Evolutionary conservation across 2,797 vertebrate genomes (phyloP).

Genomic region (Setipinna tenuifilis): DNA sequence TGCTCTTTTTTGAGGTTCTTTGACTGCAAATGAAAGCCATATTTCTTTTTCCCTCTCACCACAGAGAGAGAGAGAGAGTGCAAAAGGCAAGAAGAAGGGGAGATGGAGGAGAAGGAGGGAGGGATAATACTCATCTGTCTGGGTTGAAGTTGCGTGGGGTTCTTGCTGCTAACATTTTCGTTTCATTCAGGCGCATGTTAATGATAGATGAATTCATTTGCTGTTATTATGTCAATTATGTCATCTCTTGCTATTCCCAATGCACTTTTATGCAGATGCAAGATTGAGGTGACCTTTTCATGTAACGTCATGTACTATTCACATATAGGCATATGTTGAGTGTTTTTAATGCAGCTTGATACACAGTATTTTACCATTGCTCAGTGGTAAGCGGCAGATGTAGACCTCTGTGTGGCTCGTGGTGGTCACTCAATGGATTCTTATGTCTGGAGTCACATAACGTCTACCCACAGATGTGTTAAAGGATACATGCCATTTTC

Average conservation of each 20-base stretch:
- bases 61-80: constrained; percentile 39
- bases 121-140: background rate
- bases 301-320: too few relatives aligned
- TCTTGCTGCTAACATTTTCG: background rate
- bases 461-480: background rate
- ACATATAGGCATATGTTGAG: background rate
- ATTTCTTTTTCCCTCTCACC: constrained; percentile 52
- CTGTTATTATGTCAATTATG: background rate
- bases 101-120: background rate
- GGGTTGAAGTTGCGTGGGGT: background rate
- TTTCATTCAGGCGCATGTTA: background rate
- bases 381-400: background rate
- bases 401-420: background rate
- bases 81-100: background rate
- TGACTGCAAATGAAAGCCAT: constrained; percentile 66
- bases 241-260: background rate
- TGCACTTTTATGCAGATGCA: background rate
- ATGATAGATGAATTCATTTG: background rate
- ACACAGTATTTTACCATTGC: background rate
- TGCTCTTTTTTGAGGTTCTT: constrained; percentile 60
- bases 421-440: background rate
- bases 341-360: background rate
- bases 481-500: background rate
- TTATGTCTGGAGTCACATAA: background rate
- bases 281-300: background rate